phyloP scores from a whole-genome alignment of 2,888 invertebrate genomes.

The Cataglyphis albicans region DNA sequence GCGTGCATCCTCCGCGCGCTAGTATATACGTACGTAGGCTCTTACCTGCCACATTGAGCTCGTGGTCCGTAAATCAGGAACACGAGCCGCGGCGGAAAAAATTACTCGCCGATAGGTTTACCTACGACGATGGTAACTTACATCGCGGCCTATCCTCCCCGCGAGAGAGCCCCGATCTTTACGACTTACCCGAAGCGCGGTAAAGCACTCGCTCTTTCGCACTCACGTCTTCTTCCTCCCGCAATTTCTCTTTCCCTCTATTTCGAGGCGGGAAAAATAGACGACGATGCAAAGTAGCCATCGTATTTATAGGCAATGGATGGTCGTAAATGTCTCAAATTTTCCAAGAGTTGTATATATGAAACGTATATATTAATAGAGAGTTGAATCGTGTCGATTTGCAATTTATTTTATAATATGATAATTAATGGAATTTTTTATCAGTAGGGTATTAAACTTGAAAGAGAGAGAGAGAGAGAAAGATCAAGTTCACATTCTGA shows the following conservation, averaged over 20 bases:
- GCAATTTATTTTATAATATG: neutral
- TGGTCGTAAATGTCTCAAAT: neutral
- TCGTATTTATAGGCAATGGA: neutral
- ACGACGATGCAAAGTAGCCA: neutral
- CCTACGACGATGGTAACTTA: conserved; percentile 80
- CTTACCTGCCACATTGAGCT: conserved; percentile 66
- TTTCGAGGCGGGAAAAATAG: conserved; percentile 13
- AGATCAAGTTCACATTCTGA: neutral
- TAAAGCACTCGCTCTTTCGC: conserved; percentile 72
- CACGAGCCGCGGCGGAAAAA: conserved; percentile 76
- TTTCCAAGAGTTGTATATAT: neutral
- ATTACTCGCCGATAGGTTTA: conserved; percentile 76
- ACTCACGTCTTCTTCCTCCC: conserved; percentile 40
- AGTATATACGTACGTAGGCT: conserved; percentile 52
- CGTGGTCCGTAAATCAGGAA: conserved; percentile 80
- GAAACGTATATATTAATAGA: neutral
- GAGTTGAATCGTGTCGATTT: neutral
- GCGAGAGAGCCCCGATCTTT: conserved; percentile 76
- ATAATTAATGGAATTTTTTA: neutral
- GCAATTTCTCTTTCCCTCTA: conserved; percentile 15
- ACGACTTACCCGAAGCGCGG: conserved; percentile 79
- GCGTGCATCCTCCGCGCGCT: conserved; percentile 73
- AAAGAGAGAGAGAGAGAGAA: neutral
- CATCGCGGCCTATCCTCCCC: conserved; percentile 76
- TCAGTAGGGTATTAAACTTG: neutral